A percentile compares a stretch with the other conserved stretches of the same genome.
Evolutionary conservation across 2,888 invertebrate species (phyloP).

Genomic region (Cantharis rufa): DNA sequence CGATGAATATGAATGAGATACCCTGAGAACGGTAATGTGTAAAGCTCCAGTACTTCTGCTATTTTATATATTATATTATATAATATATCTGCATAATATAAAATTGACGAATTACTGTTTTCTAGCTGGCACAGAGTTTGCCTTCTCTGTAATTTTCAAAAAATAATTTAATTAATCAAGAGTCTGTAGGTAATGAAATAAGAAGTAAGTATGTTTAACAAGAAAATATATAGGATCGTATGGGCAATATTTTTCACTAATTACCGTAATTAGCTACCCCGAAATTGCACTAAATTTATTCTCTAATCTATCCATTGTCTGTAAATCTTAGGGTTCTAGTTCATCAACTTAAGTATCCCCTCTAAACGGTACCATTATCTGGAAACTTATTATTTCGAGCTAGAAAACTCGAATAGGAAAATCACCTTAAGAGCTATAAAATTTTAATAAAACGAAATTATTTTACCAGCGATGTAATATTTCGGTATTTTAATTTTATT

Average conservation of each 20-base stretch:
- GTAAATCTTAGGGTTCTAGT: conserved; percentile 17
- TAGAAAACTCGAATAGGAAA: neutral
- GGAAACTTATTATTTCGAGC: neutral
- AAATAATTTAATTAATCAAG: neutral
- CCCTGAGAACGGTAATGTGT: conserved; percentile 4
- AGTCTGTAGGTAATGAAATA: neutral
- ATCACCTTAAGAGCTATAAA: neutral
- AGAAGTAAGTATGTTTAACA: neutral
- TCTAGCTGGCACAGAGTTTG: neutral
- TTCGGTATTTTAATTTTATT: no score
- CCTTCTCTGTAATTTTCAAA: neutral
- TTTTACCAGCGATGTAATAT: no score
- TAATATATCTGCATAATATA: neutral
- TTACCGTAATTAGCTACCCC: neutral
- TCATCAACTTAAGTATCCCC: conserved; percentile 22
- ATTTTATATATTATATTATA: no score
- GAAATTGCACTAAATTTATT: neutral
- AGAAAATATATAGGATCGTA: neutral
- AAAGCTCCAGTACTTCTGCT: neutral
- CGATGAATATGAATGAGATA: conserved; percentile 23
- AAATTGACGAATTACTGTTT: conserved; percentile 18
- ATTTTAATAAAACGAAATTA: no score
- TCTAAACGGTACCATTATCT: conserved; percentile 10
- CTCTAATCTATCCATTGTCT: conserved; percentile 24
- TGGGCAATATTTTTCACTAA: neutral